Percentiles rank a stretch among this genome's conserved stretches.
phyloP scores from a whole-genome alignment of 2,888 invertebrate genomes.

The Epinotia demarniana region DNA sequence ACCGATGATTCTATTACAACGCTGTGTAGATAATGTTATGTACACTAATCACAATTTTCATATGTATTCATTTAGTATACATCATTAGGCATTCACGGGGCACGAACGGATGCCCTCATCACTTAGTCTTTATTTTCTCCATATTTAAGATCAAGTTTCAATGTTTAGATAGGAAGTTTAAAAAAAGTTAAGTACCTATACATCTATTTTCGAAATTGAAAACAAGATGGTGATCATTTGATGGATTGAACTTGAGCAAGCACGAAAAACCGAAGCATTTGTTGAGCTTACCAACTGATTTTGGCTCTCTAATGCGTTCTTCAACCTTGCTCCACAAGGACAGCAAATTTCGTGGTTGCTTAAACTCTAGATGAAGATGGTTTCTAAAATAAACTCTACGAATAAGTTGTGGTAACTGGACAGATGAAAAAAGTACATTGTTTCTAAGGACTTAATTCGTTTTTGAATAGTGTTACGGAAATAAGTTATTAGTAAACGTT shows the following conservation, averaged over 20 bases:
- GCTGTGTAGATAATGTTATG: conserved; percentile 57
- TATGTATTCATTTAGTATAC: conserved; percentile 82
- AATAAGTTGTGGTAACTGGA: not conserved
- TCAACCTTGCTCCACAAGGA: not conserved
- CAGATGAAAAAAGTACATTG: not conserved
- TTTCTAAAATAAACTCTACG: not conserved
- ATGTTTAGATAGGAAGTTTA: conserved; percentile 24
- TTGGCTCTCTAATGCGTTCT: too few species aligned
- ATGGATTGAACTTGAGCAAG: conserved; percentile 9
- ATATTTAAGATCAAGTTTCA: conserved; percentile 62
- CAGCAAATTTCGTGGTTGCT: not conserved
- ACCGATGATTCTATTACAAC: conserved; percentile 80
- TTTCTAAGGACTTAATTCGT: not conserved
- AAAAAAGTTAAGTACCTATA: conserved; percentile 31
- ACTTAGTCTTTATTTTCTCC: conserved; percentile 81
- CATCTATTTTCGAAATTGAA: conserved; percentile 4
- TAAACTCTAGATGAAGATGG: not conserved
- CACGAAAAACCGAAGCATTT: not conserved
- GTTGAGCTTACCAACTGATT: not conserved
- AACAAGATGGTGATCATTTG: not conserved
- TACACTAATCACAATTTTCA: conserved; percentile 81
- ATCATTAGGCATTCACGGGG: conserved; percentile 79
- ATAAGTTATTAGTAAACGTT: not conserved
- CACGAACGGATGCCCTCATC: conserved; percentile 72
- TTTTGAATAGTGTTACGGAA: not conserved